Conservation (phyloP, 2,888 invertebrate genomes). For the Ceratothoa steindachneri region DNA sequence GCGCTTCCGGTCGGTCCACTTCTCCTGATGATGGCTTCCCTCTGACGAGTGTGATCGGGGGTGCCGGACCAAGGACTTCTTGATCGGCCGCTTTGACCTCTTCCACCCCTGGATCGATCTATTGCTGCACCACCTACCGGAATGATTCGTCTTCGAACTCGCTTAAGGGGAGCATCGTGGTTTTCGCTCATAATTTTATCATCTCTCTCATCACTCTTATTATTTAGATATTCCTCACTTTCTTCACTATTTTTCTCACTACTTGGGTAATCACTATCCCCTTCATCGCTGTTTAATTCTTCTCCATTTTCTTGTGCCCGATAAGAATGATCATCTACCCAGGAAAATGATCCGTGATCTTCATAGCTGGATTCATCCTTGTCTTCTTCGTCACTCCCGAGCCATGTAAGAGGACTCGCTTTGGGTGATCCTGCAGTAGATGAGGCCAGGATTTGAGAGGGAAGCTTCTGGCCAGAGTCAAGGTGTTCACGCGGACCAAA, state of each 20-base stretch:
- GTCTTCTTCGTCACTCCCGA: not conserved
- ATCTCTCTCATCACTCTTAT: not conserved
- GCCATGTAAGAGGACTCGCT: not conserved
- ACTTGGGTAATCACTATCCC: not conserved
- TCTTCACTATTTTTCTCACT: not conserved
- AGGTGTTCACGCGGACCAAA: constrained; percentile 4
- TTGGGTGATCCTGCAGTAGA: not conserved
- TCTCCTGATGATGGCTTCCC: not conserved
- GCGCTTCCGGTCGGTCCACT: not conserved
- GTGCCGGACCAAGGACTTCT: not conserved
- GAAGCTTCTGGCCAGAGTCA: not conserved
- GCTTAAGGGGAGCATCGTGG: not conserved
- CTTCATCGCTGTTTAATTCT: not conserved
- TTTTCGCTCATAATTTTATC: not conserved
- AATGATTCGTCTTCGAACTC: constrained; percentile 2
- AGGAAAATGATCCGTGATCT: not conserved
- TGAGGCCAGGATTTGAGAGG: not conserved
- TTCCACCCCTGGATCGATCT: not conserved
- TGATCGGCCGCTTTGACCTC: not conserved
- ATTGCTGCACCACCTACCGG: not conserved
- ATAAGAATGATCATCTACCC: not conserved
- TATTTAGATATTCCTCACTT: not conserved
- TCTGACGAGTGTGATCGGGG: not conserved
- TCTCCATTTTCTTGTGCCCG: not conserved
- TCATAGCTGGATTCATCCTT: not conserved